A percentile compares a stretch with the other conserved stretches of the same genome.
phyloP scores from a whole-genome alignment of 35 echinoderm and acorn worm genomes.

The Strongylocentrotus purpuratus region DNA sequence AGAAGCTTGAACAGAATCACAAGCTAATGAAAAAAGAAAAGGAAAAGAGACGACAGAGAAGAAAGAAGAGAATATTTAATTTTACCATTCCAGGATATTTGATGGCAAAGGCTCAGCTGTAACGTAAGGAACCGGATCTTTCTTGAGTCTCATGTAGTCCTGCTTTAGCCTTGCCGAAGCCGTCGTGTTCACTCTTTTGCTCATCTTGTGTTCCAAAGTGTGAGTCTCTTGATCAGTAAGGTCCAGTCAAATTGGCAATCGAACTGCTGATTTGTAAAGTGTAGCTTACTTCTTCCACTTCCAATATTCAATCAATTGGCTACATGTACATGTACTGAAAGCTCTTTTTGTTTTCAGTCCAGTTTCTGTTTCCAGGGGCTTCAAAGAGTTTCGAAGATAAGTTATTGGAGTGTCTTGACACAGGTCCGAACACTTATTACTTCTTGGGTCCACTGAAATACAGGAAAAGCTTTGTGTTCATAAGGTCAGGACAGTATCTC shows the following conservation, averaged over 20 bases:
- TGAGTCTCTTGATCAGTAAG: not conserved
- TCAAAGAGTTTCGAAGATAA: not conserved
- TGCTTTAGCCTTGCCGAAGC: slow-evolving; percentile 92
- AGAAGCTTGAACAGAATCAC: too few relatives aligned
- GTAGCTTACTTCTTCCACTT: not conserved
- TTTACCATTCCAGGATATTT: slow-evolving; percentile 99
- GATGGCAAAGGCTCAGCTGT: slow-evolving; percentile 90
- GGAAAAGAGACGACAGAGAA: too few relatives aligned
- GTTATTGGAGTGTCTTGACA: not conserved
- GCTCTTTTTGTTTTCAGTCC: not conserved
- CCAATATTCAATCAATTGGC: not conserved
- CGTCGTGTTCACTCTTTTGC: slow-evolving; percentile 85
- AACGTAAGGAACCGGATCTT: slow-evolving; percentile 95
- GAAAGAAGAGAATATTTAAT: not conserved
- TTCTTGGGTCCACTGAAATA: not conserved
- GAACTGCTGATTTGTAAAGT: not conserved
- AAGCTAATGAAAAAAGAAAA: too few relatives aligned
- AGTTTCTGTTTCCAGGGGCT: not conserved
- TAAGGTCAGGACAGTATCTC: too few relatives aligned
- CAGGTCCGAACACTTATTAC: not conserved
- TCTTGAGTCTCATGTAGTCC: slow-evolving; percentile 94
- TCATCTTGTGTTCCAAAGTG: slow-evolving; percentile 30
- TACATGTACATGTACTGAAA: too few relatives aligned
- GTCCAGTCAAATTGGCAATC: not conserved
- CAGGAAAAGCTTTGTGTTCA: not conserved